Percentiles rank a stretch among this genome's conserved stretches.
Conservation (phyloP, 2,797 vertebrate species). For the Lepilemur ruficaudatus region DNA sequence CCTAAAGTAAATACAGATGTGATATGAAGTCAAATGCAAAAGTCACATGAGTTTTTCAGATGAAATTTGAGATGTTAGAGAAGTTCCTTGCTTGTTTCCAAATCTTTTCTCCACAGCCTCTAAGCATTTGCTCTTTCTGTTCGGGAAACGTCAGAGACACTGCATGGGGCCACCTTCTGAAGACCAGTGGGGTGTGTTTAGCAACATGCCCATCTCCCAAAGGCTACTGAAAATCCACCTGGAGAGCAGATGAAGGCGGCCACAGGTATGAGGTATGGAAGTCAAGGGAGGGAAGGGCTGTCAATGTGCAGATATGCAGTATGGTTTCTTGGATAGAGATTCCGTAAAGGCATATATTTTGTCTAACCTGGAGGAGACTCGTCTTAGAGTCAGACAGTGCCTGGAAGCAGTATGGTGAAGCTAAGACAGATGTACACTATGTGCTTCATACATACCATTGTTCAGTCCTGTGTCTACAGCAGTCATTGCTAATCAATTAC, state of each 20-base stretch:
- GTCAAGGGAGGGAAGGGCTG: background rate
- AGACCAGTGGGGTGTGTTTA: background rate
- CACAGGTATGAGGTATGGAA: background rate
- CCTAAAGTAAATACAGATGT: background rate
- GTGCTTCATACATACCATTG: background rate
- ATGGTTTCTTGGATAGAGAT: background rate
- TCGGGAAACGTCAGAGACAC: background rate
- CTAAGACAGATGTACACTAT: background rate
- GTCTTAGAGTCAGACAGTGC: background rate
- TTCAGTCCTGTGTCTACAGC: background rate
- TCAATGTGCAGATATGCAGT: background rate
- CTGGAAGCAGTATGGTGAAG: background rate
- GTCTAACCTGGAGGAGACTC: background rate
- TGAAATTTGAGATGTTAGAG: background rate
- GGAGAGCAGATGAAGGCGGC: background rate
- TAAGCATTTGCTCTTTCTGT: background rate
- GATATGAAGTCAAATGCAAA: background rate
- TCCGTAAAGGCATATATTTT: background rate
- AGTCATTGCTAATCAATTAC: background rate
- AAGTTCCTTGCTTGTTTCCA: slow-evolving; percentile 16
- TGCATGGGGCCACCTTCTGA: background rate
- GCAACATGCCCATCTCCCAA: background rate
- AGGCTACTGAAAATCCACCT: background rate
- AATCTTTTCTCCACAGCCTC: background rate
- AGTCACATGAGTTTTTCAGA: background rate